Base-by-base conservation (phyloP, 2,113 vertebrate species). In the Hypocryptadius cinnamomeus region DNA sequence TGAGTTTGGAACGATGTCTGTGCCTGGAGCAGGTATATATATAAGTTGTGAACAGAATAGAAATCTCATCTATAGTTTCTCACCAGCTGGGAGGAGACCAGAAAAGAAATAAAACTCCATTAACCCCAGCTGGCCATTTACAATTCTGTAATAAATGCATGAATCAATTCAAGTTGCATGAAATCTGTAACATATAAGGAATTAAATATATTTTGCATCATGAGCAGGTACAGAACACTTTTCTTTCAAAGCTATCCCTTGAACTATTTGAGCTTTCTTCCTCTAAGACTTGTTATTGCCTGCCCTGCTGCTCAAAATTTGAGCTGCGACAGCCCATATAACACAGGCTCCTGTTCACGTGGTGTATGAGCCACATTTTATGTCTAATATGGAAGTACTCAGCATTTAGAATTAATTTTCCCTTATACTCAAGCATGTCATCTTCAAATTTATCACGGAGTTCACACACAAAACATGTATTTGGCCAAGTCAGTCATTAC, bases 401-500 rank as follows among this genome's bases (percentile, higher is more conserved):
- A 6, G 44, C 63, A 93, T 74, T 91, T 88, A 70, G 44, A 95
- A 91, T 87, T 93, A 57, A 91, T 87, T 92, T 91, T 64, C 40
- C 17, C 44, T 47, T 35, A 47, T 40, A 83, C 37, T 85, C 53
- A 82, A 87, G 79, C 79, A 79, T n/a, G 64, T 80, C 20, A 23
- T 85, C 81, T 91, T 95, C 85, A 81, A 77, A 91, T 78, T 78
- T 63, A 47, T 72, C 56, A 79, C 2, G 25, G 74, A 91, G 88
- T 85, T 79, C 89, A 91, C 61, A 82, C 74, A 83, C 47, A 56
- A 93, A 96, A 73, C 56, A 63, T 51, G 45, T 77, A 95, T 91
- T 87, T 85, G 76, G 85, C 87, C 71, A 89, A 94, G 78, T 73
- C 82, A 89, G 91, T 91, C 91, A 85, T 78, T 94, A 89, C 82